Conservation (phyloP, 1,140 invertebrate species). For the Cecropterus lyciades region DNA sequence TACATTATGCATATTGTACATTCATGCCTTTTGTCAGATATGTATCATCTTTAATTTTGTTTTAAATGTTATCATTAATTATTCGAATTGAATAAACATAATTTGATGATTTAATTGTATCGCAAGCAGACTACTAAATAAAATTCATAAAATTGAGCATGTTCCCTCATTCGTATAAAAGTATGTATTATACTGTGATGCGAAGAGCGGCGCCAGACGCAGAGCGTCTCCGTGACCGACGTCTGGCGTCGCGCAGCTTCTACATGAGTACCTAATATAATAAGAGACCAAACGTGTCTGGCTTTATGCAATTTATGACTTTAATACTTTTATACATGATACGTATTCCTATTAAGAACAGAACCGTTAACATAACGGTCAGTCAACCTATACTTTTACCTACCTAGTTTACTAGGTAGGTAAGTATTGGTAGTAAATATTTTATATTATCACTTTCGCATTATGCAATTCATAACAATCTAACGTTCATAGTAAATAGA, state of each 20-base stretch:
- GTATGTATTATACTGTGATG: constrained; percentile 5
- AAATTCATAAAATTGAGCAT: neutral
- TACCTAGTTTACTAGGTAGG: too few relatives aligned
- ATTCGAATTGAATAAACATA: too few relatives aligned
- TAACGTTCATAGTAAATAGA: too few relatives aligned
- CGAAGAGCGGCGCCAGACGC: constrained; percentile 43
- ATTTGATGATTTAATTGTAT: too few relatives aligned
- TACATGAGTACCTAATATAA: constrained; percentile 13
- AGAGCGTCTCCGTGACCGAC: constrained; percentile 33
- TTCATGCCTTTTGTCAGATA: too few relatives aligned
- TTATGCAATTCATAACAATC: too few relatives aligned
- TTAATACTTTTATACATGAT: neutral
- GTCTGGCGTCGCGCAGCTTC: constrained; percentile 29
- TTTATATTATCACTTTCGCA: too few relatives aligned
- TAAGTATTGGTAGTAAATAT: too few relatives aligned
- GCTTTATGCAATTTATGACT: neutral
- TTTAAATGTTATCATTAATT: too few relatives aligned
- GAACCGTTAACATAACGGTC: neutral
- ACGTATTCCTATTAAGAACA: neutral
- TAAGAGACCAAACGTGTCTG: constrained; percentile 11
- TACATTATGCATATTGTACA: too few relatives aligned
- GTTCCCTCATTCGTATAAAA: neutral
- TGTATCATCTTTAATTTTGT: too few relatives aligned
- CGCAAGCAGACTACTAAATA: neutral
- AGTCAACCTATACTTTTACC: too few relatives aligned